Percentiles rank a stretch among this genome's conserved stretches.
These are phyloP conservation scores for Lophura swinhoii DNA, from an alignment of 2,797 vertebrate species.

Conservation along the genomic window DNA sequence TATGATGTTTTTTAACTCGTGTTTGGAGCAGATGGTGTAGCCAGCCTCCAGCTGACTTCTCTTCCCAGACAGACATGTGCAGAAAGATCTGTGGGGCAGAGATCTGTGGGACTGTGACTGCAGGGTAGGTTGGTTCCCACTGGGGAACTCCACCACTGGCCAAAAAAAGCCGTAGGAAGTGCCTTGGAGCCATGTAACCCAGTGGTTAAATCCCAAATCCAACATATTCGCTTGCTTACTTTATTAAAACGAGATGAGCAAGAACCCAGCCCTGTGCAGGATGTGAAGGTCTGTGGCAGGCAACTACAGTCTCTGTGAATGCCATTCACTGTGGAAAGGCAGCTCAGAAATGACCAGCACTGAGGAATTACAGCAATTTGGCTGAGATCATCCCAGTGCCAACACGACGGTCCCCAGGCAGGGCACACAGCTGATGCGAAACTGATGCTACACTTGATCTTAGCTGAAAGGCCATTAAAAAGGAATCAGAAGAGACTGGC, in stretches of 20 bases:
- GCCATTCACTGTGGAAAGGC: rapidly evolving
- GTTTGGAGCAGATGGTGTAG: background rate
- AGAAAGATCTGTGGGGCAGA: background rate
- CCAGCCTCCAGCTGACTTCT: background rate
- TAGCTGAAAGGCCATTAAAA: slow-evolving; percentile 59
- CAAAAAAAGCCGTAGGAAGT: background rate
- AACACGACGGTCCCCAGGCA: rapidly evolving
- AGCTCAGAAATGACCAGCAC: background rate
- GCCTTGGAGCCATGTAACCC: background rate
- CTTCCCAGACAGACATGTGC: background rate
- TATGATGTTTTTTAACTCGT: background rate
- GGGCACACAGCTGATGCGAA: slow-evolving; percentile 10
- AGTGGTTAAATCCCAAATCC: background rate
- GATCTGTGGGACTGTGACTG: background rate
- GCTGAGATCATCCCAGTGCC: slow-evolving; percentile 6
- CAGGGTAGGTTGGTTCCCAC: background rate
- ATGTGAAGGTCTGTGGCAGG: rapidly evolving
- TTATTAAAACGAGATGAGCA: background rate
- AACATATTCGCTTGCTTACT: background rate
- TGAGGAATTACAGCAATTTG: background rate
- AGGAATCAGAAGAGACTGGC: slow-evolving; percentile 57
- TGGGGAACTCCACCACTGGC: background rate
- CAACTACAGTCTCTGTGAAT: background rate
- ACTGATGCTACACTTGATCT: slow-evolving; percentile 40
- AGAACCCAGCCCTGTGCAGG: background rate